Evolutionary conservation across 2,888 invertebrate genomes (phyloP).

Genomic region (Noctua pronuba): DNA sequence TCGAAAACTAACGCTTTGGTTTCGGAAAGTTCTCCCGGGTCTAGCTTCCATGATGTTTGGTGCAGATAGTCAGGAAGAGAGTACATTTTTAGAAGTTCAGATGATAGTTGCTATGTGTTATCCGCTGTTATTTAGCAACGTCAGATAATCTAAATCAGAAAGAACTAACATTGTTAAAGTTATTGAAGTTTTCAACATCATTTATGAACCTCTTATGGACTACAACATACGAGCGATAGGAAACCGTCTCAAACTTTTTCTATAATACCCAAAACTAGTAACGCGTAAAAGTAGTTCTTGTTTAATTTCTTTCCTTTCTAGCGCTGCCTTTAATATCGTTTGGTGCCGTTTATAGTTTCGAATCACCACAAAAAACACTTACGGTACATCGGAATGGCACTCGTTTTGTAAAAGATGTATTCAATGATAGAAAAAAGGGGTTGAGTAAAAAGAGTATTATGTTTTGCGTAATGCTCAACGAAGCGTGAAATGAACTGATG

Average conservation of each 20-base stretch:
- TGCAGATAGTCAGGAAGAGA: not conserved
- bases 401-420: slow-evolving; percentile 43
- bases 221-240: not conserved
- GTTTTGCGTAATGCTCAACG: slow-evolving; percentile 71
- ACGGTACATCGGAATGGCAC: slow-evolving; percentile 53
- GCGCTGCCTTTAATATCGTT: slow-evolving; percentile 9
- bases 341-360: slow-evolving; percentile 35
- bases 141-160: not conserved
- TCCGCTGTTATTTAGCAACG: not conserved
- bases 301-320: slow-evolving; percentile 2
- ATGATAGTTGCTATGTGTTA: not conserved
- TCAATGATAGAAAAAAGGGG: slow-evolving; percentile 67
- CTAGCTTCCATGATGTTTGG: not conserved
- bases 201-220: not conserved
- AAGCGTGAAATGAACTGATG: slow-evolving; percentile 75
- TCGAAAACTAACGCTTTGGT: not conserved
- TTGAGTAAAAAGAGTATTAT: slow-evolving; percentile 65
- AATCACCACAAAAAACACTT: slow-evolving; percentile 46
- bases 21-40: not conserved
- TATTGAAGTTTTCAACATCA: not conserved
- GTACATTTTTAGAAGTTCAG: not conserved
- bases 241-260: not conserved
- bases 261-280: not conserved
- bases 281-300: slow-evolving; percentile 15
- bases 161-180: not conserved